Conservation (phyloP, 2,797 vertebrate species). For the Microctenopoma lineatum region DNA sequence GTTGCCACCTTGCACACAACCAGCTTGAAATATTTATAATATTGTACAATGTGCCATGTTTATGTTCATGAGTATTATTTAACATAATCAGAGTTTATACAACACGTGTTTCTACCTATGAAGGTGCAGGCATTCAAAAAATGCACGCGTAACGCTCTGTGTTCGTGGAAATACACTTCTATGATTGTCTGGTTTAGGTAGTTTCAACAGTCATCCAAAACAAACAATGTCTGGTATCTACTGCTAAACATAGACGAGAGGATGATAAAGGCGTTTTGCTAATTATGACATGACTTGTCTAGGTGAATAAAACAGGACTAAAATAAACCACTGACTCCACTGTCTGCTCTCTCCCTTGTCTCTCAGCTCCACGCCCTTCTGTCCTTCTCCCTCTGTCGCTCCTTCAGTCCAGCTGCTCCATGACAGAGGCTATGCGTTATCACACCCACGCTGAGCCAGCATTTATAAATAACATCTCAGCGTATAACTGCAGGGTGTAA, state of each 20-base stretch:
- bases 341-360: neutral
- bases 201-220: too few relatives aligned
- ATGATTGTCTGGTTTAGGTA: too few relatives aligned
- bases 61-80: too few relatives aligned
- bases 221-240: too few relatives aligned
- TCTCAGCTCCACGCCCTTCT: constrained; percentile 2
- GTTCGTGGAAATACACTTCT: too few relatives aligned
- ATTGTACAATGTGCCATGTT: too few relatives aligned
- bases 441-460: constrained; percentile 40
- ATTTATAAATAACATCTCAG: constrained; percentile 66
- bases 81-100: neutral
- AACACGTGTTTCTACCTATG: neutral
- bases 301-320: constrained; percentile 17
- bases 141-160: too few relatives aligned
- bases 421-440: constrained; percentile 49
- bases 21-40: too few relatives aligned
- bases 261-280: neutral
- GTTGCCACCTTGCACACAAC: too few relatives aligned
- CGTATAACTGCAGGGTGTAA: constrained; percentile 49
- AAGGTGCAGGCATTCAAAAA: neutral
- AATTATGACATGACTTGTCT: constrained; percentile 18
- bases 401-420: constrained; percentile 49
- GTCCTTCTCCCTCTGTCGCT: constrained; percentile 4
- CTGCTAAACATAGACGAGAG: neutral
- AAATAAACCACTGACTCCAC: constrained; percentile 32